Evolutionary conservation across 2,888 invertebrate species (phyloP).

Genomic region (Drepanosiphum platanoidis): DNA sequence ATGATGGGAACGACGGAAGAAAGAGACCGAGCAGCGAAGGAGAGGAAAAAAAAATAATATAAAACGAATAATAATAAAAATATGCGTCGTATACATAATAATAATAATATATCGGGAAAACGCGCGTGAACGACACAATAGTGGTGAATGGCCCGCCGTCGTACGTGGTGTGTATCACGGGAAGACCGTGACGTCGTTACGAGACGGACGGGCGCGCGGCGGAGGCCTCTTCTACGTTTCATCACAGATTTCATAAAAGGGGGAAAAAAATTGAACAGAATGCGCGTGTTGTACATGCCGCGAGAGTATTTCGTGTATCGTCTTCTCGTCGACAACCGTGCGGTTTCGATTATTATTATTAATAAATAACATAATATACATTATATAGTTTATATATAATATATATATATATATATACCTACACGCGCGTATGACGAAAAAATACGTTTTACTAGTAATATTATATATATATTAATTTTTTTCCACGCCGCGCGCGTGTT

Average conservation of each 20-base stretch:
- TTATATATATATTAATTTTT: neutral
- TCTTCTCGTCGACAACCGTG: conserved; percentile 46
- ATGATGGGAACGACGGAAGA: neutral
- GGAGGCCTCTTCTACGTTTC: neutral
- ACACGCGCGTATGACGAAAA: neutral
- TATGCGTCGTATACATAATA: neutral
- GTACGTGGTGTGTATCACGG: conserved; percentile 52
- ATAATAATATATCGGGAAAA: conserved; percentile 37
- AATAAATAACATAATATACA: too few relatives aligned
- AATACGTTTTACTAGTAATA: neutral
- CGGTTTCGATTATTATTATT: conserved; percentile 43
- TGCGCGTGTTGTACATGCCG: neutral
- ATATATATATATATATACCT: neutral
- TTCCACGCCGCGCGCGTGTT: neutral
- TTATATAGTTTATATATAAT: conserved; percentile 2
- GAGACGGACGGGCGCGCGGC: neutral
- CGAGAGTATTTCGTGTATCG: neutral
- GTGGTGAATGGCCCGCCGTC: conserved; percentile 26
- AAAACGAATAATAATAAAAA: conserved; percentile 15
- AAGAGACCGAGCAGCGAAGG: too few relatives aligned
- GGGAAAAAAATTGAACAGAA: neutral
- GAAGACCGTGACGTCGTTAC: conserved; percentile 37
- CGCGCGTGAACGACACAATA: conserved; percentile 41
- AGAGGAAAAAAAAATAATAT: conserved; percentile 24
- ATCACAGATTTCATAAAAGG: too few relatives aligned